phyloP scores from a whole-genome alignment of 2,888 invertebrate genomes.

The Altica lythri region DNA sequence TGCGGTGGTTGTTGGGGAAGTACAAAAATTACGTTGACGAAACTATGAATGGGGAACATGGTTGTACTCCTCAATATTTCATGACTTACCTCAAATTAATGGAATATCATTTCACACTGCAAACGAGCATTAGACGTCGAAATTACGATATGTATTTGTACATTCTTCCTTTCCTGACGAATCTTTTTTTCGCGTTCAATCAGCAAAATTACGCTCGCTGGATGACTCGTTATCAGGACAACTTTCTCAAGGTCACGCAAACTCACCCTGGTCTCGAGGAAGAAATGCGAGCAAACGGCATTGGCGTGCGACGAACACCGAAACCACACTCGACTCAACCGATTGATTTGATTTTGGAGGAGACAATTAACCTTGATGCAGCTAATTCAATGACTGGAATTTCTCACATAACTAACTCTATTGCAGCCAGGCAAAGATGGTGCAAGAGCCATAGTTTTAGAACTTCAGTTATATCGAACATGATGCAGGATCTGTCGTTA shows the following conservation, averaged over 20 bases:
- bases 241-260: neutral
- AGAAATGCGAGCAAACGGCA: neutral
- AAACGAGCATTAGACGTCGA: conserved; percentile 1
- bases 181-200: conserved; percentile 11
- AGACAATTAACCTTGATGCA: conserved; percentile 15
- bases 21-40: too few relatives aligned
- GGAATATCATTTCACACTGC: conserved; percentile 3
- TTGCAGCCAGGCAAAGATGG: too few relatives aligned
- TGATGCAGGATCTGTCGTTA: neutral
- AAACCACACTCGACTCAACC: conserved; percentile 14
- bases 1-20: too few relatives aligned
- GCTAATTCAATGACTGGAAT: too few relatives aligned
- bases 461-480: too few relatives aligned
- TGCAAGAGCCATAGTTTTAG: too few relatives aligned
- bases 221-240: conserved; percentile 12
- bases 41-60: too few relatives aligned
- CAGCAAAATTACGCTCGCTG: conserved; percentile 17
- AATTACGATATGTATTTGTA: conserved; percentile 13
- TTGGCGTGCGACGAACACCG: conserved; percentile 9
- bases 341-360: conserved; percentile 16
- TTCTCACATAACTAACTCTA: too few relatives aligned
- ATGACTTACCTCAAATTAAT: conserved; percentile 7
- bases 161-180: conserved; percentile 5
- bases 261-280: conserved; percentile 8
- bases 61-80: neutral